Evolutionary conservation across 2,888 invertebrate genomes (phyloP), one percentile per base, ranked within the genome.

Genomic region (Agonopterix arenella): DNA sequence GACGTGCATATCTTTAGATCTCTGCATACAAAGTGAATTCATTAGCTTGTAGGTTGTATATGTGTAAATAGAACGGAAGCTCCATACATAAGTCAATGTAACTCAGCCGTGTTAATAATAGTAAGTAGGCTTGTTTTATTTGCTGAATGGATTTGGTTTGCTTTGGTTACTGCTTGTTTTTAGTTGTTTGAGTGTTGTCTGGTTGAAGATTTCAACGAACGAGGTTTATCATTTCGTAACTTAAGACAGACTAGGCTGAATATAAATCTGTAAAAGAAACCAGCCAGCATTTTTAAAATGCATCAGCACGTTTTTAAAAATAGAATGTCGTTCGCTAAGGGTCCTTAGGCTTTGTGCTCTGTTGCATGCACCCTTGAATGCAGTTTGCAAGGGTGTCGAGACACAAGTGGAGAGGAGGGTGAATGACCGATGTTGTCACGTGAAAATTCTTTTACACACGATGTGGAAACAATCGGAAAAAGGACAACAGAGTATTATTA

Each of bases 31-130:
- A 63, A 68, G 77, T 82, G 84, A 81, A 85, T 85, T 85, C 77
- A 86, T 86, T 85, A 84, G 70, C 66, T 52, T 57, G 60, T 59
- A 40, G 38, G 40, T n/a, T 40, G 40, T 76, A 80, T 80, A 71
- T 82, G 80, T 84, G 83, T 80, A 84, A 84, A 79, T 81, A 71
- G 85, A 85, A 84, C 86, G 86, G 86, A 85, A 84, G 77, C 75
- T 57, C 58, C 61, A 68, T 72, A 75, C 74, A 76, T 76, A 76
- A 76, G 68, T 63, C 67, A 66, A 64, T 61, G 69, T 71, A 69
- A 73, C 71, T 72, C 60, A 55, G 60, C 66, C 58, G 64, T 64
- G 66, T 67, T 69, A 66, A 28, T 28, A 28, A 28, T 28, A 28
- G 28, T 28, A 28, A 28, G 28, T 28, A 28, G 28, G 28, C 28